Evolutionary conservation across 2,797 vertebrate species (phyloP).

Genomic region (Megaceryle alcyon): DNA sequence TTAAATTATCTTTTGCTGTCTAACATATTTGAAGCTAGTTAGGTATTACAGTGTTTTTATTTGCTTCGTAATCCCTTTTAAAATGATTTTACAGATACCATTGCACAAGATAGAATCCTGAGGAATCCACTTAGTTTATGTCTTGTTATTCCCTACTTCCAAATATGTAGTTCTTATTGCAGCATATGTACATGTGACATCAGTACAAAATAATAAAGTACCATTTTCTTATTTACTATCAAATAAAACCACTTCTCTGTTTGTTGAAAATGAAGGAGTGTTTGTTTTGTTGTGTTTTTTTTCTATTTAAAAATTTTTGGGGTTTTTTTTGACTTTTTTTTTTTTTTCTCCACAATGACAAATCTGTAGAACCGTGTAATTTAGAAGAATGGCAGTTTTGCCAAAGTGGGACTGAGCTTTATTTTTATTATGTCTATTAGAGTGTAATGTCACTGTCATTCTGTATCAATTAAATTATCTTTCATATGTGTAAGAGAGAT

Average conservation of each 20-base stretch:
- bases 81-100: background rate
- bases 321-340: background rate
- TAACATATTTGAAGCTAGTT: background rate
- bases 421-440: background rate
- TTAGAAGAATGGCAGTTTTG: background rate
- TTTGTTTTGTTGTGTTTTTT: background rate
- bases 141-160: background rate
- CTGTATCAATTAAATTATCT: background rate
- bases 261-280: background rate
- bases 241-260: background rate
- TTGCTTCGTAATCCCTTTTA: background rate
- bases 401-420: background rate
- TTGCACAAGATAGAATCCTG: background rate
- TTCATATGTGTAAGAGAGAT: background rate
- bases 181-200: background rate
- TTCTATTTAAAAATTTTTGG: background rate
- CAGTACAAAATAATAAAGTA: background rate
- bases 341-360: background rate
- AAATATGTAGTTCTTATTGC: background rate
- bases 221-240: background rate
- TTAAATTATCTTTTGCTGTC: background rate
- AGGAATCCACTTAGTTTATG: background rate
- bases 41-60: background rate
- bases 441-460: background rate
- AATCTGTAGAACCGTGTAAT: background rate